Conservation (phyloP, 2,888 invertebrate species). For the Cephus pygmeus region DNA sequence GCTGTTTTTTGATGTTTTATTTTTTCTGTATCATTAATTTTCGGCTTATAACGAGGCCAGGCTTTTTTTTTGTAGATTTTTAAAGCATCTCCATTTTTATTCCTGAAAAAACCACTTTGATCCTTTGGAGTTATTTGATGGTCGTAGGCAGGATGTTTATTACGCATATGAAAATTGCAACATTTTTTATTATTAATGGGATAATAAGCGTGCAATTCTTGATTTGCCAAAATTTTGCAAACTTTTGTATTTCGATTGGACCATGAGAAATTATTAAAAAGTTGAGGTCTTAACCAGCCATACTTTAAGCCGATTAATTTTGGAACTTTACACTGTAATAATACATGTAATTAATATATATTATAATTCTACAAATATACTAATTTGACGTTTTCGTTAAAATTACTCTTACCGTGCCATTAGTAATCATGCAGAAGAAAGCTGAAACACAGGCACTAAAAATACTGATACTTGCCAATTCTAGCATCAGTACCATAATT, state of each 20-base stretch:
- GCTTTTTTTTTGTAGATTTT: background rate
- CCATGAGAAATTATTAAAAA: background rate
- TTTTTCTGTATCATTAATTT: background rate
- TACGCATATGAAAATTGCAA: background rate
- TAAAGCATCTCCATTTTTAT: background rate
- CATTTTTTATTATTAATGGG: background rate
- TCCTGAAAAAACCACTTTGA: background rate
- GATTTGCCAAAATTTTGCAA: background rate
- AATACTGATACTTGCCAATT: conserved; percentile 23
- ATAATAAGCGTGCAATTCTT: background rate
- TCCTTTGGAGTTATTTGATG: background rate
- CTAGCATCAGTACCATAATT: conserved; percentile 16
- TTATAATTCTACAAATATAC: background rate
- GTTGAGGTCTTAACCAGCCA: background rate
- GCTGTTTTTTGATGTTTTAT: background rate
- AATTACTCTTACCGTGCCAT: conserved; percentile 19
- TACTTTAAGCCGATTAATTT: background rate
- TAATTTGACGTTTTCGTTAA: background rate
- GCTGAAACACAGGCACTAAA: conserved; percentile 24
- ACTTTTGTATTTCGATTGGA: background rate
- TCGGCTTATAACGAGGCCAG: background rate
- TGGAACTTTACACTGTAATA: background rate
- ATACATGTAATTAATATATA: background rate
- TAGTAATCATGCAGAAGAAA: conserved; percentile 23
- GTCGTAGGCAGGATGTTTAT: background rate